phyloP scores from a whole-genome alignment of 2,797 vertebrate species.

The Poeciliopsis presidionis region DNA sequence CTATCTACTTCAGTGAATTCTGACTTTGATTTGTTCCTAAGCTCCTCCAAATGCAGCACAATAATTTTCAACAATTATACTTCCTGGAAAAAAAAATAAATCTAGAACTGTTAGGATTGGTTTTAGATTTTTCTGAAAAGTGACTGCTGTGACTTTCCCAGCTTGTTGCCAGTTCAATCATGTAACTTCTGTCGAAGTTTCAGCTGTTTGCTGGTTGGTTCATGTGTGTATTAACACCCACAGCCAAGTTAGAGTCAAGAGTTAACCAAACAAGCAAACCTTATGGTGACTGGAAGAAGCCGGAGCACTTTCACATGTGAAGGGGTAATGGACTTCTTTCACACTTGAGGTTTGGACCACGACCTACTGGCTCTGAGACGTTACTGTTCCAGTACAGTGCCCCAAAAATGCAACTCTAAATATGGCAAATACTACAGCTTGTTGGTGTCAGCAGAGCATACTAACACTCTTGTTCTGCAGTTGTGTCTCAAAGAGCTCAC shows the following conservation, averaged over 20 bases:
- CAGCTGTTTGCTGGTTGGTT: neutral
- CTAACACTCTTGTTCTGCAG: neutral
- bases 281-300: neutral
- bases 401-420: neutral
- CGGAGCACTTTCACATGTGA: neutral
- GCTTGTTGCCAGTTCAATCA: neutral
- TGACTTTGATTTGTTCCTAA: neutral
- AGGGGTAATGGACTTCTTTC: neutral
- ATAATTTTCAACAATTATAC: neutral
- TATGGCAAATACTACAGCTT: constrained; percentile 2
- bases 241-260: neutral
- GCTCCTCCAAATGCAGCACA: neutral
- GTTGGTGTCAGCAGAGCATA: neutral
- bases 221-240: neutral
- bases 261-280: neutral
- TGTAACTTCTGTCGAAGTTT: neutral
- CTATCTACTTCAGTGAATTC: too few species aligned
- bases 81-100: neutral
- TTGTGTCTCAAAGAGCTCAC: constrained; percentile 2
- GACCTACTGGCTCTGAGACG: neutral
- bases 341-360: neutral
- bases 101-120: neutral
- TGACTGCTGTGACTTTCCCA: neutral
- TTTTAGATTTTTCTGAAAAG: neutral
- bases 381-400: neutral